These are phyloP conservation scores for Passer montanus DNA, from an alignment of 2,113 vertebrate genomes.

Conservation along the genomic window DNA sequence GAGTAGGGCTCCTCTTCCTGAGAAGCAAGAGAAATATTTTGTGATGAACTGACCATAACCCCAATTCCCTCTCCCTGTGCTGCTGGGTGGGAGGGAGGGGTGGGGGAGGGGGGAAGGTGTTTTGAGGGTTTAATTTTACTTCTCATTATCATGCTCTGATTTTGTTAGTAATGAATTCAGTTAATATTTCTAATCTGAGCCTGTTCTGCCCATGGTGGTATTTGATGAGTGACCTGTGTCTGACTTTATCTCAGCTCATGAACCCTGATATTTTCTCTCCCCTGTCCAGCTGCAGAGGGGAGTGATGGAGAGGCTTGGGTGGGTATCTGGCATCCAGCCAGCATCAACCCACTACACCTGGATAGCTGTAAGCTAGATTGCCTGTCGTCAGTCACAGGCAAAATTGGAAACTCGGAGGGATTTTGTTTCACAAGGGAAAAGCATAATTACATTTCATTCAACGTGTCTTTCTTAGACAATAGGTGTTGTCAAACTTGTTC, in stretches of 20 bases:
- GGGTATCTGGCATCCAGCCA: neutral
- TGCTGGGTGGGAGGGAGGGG: neutral
- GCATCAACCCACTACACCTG: neutral
- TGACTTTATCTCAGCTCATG: neutral
- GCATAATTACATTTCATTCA: neutral
- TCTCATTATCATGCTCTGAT: neutral
- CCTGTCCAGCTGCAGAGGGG: neutral
- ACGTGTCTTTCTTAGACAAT: neutral
- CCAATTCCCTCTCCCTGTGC: neutral
- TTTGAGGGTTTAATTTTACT: neutral
- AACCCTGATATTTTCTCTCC: neutral
- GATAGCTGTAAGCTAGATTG: neutral
- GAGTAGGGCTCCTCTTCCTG: neutral
- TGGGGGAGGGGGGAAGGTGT: neutral
- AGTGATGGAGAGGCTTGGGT: neutral
- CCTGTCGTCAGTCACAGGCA: neutral
- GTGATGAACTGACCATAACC: neutral
- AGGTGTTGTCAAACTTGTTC: neutral
- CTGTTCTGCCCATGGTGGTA: neutral
- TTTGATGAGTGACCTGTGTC: neutral
- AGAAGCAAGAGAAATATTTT: neutral
- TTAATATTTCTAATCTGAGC: neutral
- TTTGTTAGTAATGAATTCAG: neutral
- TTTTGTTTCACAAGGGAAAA: neutral
- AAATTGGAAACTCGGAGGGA: neutral